Conservation (phyloP, 2,113 vertebrate species). For the Reinhardtius hippoglossoides region DNA sequence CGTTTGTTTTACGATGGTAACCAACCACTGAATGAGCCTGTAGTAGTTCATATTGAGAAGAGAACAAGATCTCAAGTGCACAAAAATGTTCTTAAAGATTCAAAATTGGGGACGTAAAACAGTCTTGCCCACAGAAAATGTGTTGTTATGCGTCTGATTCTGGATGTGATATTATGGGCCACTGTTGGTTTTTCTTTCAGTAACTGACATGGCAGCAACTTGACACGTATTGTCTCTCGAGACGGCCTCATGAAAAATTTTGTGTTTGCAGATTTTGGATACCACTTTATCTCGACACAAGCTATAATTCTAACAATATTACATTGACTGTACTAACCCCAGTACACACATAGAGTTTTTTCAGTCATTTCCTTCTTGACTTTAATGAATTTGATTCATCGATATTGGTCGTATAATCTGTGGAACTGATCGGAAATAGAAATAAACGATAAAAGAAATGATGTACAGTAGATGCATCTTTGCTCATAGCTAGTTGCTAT, state of each 20-base stretch:
- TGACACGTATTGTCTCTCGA: conserved; percentile 3
- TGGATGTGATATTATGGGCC: conserved; percentile 5
- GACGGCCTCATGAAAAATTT: conserved; percentile 14
- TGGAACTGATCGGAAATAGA: neutral
- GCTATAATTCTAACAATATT: neutral
- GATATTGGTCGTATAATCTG: neutral
- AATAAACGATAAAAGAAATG: neutral
- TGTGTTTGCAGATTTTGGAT: conserved; percentile 11
- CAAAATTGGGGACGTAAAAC: too few relatives aligned
- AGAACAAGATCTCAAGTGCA: neutral
- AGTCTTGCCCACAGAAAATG: conserved; percentile 33
- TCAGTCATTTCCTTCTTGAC: neutral
- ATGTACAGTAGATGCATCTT: neutral
- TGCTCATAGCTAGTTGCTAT: neutral
- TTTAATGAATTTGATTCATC: neutral
- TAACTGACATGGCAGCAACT: neutral
- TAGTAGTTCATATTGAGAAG: neutral
- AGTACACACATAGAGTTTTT: too few relatives aligned
- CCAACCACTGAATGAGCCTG: conserved; percentile 1
- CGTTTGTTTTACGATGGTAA: conserved; percentile 9
- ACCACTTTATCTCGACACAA: neutral
- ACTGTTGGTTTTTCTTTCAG: too few relatives aligned
- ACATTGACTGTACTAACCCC: neutral
- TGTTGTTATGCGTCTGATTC: neutral
- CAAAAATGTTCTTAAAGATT: too few relatives aligned